Base-by-base conservation (phyloP, 2,797 vertebrate genomes). In the Sus cebifrons region DNA sequence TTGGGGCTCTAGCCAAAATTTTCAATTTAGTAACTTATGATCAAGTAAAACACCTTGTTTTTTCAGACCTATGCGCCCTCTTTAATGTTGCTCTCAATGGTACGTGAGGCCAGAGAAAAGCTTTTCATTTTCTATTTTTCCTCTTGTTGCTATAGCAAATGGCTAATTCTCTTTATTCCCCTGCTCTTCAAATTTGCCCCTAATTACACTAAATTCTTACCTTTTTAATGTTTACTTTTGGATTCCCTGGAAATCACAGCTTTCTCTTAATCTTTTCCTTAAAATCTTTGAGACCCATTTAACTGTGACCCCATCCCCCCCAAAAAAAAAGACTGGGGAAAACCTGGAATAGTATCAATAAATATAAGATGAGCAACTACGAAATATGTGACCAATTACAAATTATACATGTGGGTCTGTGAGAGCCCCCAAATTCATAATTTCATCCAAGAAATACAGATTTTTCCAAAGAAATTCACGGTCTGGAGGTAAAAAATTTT, bases 401-500 rank as follows among this genome's bases (percentile, higher is more conserved):
- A 82, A 62, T 94, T 89, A 79, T 65, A 68, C 2, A 67, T 58
- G 64, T 86, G 36, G 3, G 6, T 89, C 21, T 67, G 13, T 77
- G 60, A 97, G 23, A 90, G 23, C 10, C 40, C 73, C n/a, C 49
- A 52, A 68, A 67, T 74, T 91, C 36, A 60, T 79, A 71, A 77
- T 11, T 13, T 91, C 60, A 77, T 75, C 5, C 11, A 60, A 88
- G 58, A 96, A 93, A 93, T 10, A 88, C 14, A 73, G 44, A 73
- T 58, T 87, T 70, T 70, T 65, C 58, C 49, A 32, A 62, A 79
- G 71, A 89, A 62, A 85, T 78, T 81, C 32, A 73, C 71, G 27
- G 23, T 36, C 58, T 74, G 56, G 44, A 54, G 49, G 49, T 78
- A 90, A 95, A 96, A 82, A 81, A 84, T 52, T 89, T 94, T 85